Percentiles rank a stretch among this genome's conserved stretches.
These are phyloP conservation scores for Alaudala cheleensis DNA, from an alignment of 2,113 vertebrate genomes.

Conservation along the genomic window DNA sequence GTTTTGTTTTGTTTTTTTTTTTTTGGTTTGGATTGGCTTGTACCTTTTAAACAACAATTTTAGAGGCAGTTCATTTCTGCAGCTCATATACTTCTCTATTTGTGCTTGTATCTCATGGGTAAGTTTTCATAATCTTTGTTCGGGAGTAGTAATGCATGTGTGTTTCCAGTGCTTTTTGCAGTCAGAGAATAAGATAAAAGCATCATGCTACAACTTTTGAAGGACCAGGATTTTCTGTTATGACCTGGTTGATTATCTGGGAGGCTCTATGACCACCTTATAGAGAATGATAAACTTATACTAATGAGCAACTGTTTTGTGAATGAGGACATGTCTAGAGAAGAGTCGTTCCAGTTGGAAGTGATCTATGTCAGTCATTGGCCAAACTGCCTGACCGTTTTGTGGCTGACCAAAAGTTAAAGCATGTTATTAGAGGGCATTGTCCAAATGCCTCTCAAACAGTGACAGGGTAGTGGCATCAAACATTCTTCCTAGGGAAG, in stretches of 20 bases:
- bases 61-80: not conserved
- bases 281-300: not conserved
- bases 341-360: not conserved
- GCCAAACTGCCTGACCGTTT: not conserved
- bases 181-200: not conserved
- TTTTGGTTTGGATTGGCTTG: not conserved
- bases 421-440: not conserved
- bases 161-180: not conserved
- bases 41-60: not conserved
- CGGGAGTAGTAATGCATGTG: not conserved
- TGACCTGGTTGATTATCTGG: not conserved
- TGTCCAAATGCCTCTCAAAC: not conserved
- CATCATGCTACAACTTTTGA: not conserved
- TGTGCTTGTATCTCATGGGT: not conserved
- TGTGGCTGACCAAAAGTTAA: not conserved
- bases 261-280: not conserved
- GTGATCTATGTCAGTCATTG: not conserved
- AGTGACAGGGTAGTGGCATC: fast-evolving
- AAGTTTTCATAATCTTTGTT: not conserved
- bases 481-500: not conserved
- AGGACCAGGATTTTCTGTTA: not conserved
- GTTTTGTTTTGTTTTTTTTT: not conserved
- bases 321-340: not conserved
- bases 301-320: not conserved
- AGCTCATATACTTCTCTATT: not conserved